Evolutionary conservation across 2,888 invertebrate genomes (phyloP).

Genomic region (Melanostoma mellinum): DNA sequence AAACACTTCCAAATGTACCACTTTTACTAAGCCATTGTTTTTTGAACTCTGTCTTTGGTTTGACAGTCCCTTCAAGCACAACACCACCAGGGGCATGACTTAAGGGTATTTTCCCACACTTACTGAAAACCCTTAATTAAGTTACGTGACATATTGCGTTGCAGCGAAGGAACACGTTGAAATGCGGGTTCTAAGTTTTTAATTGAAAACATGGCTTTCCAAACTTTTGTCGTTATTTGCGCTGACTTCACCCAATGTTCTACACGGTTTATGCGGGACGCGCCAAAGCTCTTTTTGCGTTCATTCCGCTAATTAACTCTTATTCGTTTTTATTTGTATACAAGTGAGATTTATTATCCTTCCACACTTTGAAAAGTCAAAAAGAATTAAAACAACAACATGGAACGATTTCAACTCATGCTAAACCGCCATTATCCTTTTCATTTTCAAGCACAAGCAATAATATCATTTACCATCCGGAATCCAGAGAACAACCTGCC

Average conservation of each 20-base stretch:
- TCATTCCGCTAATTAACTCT: slow-evolving; percentile 25
- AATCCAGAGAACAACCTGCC: not conserved
- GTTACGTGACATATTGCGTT: no score
- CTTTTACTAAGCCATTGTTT: no score
- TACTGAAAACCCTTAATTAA: no score
- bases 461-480: slow-evolving; percentile 17
- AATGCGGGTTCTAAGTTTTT: no score
- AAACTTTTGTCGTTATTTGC: not conserved
- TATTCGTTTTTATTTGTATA: not conserved
- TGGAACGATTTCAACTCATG: slow-evolving; percentile 1
- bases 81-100: no score
- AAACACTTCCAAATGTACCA: no score
- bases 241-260: not conserved
- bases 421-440: slow-evolving; percentile 18
- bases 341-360: slow-evolving; percentile 15
- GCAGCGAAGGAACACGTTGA: no score
- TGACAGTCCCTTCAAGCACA: no score
- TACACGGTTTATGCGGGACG: not conserved
- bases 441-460: not conserved
- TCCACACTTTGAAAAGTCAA: not conserved
- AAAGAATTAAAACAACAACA: slow-evolving; percentile 7
- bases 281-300: slow-evolving; percentile 1
- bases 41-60: no score
- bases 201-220: no score
- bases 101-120: no score